Evolutionary conservation across 2,888 invertebrate genomes (phyloP).

Genomic region (Watsonalla cultraria): DNA sequence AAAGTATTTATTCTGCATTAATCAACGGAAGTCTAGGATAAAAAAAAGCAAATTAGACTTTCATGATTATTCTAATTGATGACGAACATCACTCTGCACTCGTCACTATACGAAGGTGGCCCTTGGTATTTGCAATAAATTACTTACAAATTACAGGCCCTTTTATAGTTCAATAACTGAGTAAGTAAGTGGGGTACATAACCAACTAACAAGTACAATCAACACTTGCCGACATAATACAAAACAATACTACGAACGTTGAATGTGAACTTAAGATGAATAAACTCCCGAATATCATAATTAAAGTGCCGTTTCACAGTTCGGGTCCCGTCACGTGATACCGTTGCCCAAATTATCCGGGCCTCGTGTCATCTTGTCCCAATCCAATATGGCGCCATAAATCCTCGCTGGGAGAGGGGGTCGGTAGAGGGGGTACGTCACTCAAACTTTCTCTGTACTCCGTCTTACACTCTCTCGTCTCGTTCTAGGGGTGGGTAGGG

Average conservation of each 20-base stretch:
- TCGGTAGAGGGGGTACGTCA: slow-evolving; percentile 71
- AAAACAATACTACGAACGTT: slow-evolving; percentile 7
- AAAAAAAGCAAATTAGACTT: slow-evolving; percentile 24
- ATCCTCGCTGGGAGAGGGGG: slow-evolving; percentile 65
- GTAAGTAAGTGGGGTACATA: neutral
- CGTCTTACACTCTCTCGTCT: slow-evolving; percentile 72
- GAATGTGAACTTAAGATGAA: slow-evolving; percentile 24
- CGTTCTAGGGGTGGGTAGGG: slow-evolving; percentile 65
- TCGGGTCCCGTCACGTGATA: slow-evolving; percentile 70
- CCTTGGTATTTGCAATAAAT: neutral
- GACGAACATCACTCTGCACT: neutral
- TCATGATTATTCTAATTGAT: slow-evolving; percentile 16
- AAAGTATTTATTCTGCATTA: slow-evolving; percentile 40
- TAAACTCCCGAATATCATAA: slow-evolving; percentile 69
- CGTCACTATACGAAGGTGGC: neutral
- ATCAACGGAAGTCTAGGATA: slow-evolving; percentile 25
- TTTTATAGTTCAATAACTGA: neutral
- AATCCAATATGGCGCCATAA: slow-evolving; percentile 79
- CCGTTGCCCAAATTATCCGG: slow-evolving; percentile 78
- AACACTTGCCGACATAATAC: slow-evolving; percentile 8
- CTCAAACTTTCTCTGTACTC: slow-evolving; percentile 79
- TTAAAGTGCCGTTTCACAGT: slow-evolving; percentile 73
- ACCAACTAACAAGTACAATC: slow-evolving; percentile 1
- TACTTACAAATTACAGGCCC: neutral
- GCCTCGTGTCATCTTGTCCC: slow-evolving; percentile 79